A percentile compares a stretch with the other conserved stretches of the same genome.
Conservation (phyloP, 2,797 vertebrate species). For the Limosa lapponica region DNA sequence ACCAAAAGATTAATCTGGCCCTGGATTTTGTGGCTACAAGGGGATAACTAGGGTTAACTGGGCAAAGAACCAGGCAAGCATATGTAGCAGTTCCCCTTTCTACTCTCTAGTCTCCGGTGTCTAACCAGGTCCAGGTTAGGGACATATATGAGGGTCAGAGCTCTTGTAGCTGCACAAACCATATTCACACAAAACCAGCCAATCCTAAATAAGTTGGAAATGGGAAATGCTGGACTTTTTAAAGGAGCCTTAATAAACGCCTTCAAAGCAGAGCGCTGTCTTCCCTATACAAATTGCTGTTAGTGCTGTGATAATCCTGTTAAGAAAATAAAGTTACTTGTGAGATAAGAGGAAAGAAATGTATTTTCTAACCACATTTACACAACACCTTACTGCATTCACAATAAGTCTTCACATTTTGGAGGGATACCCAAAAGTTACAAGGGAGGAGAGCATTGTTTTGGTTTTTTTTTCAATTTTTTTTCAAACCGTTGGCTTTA, state of each 20-base stretch:
- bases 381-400: not conserved
- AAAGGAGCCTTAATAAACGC: not conserved
- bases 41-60: not conserved
- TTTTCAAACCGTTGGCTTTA: not conserved
- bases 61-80: not conserved
- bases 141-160: not conserved
- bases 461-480: not conserved
- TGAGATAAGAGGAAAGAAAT: not conserved
- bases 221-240: not conserved
- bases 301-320: not conserved
- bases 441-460: not conserved
- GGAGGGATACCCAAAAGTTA: not conserved
- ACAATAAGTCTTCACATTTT: not conserved
- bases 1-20: not conserved
- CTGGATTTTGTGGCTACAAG: not conserved
- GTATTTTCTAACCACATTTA: not conserved
- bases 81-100: not conserved
- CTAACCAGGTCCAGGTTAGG: not conserved
- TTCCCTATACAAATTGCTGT: not conserved
- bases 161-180: not conserved
- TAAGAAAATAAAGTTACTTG: not conserved
- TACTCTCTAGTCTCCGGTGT: not conserved
- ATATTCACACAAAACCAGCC: not conserved
- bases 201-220: not conserved
- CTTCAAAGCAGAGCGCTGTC: not conserved